These are phyloP conservation scores for human (Homo sapiens) DNA, from an alignment of 2,113 vertebrate genomes.

Conservation along the genomic window DNA sequence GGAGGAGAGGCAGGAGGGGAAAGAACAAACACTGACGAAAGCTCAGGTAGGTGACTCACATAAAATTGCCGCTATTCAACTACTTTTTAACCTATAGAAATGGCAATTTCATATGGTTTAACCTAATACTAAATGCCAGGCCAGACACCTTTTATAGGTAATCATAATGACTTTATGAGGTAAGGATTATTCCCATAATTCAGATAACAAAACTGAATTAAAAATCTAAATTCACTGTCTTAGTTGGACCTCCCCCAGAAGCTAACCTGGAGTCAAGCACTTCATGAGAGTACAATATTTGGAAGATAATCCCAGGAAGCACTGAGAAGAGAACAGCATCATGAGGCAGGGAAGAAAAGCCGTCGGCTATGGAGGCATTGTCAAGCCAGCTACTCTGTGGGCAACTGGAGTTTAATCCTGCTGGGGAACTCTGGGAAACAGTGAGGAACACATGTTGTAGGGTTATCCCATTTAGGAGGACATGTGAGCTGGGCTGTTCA, in stretches of 20 bases:
- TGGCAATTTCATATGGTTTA: constrained; percentile 4
- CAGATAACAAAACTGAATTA: constrained; percentile 43
- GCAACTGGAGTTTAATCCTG: neutral
- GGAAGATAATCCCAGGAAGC: constrained; percentile 5
- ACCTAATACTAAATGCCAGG: constrained; percentile 7
- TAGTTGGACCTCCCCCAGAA: constrained; percentile 14
- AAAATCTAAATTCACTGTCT: constrained; percentile 25
- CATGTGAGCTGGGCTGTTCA: neutral
- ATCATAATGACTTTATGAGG: neutral
- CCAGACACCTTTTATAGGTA: constrained; percentile 2
- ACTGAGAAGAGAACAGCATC: neutral
- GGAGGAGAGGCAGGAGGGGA: neutral
- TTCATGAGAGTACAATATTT: neutral
- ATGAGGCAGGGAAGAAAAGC: neutral
- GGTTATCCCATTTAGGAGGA: neutral
- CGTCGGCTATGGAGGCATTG: neutral
- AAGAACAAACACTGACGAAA: neutral
- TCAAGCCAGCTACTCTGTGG: neutral
- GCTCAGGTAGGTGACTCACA: neutral
- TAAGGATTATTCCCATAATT: constrained; percentile 31
- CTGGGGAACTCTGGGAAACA: neutral
- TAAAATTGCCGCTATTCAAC: neutral
- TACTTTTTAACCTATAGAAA: neutral
- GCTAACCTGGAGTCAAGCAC: neutral
- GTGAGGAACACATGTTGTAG: neutral